Evolutionary conservation across 2,113 vertebrate species (phyloP).

Genomic region (Nesoenas mayeri): DNA sequence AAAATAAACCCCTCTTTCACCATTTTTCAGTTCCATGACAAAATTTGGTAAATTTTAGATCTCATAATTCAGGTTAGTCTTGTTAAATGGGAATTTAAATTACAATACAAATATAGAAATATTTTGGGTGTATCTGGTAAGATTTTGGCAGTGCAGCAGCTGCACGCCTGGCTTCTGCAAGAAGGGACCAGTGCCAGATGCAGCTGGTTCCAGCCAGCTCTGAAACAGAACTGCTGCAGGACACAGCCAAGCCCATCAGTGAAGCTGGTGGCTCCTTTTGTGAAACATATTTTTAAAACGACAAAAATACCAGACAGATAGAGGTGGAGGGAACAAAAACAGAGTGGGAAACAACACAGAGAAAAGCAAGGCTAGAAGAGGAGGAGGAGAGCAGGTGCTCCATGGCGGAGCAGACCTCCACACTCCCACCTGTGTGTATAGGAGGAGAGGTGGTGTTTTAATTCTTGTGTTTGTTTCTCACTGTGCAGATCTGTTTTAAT

Average conservation of each 20-base stretch:
- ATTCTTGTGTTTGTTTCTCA: neutral
- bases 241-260: neutral
- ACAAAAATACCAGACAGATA: neutral
- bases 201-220: neutral
- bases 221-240: accelerated
- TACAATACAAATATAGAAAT: neutral
- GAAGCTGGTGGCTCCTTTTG: neutral
- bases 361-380: neutral
- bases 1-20: neutral
- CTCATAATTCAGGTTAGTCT: neutral
- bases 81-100: neutral
- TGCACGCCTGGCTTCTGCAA: neutral
- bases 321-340: neutral
- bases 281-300: neutral
- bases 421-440: neutral
- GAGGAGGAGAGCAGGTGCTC: neutral
- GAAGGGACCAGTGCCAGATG: neutral
- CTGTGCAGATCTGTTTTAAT: neutral
- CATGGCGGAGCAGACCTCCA: neutral
- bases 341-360: neutral
- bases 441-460: neutral
- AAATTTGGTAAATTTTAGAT: neutral
- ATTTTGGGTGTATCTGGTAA: neutral
- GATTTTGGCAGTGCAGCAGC: neutral
- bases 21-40: neutral